Conservation (phyloP, 2,797 vertebrate genomes). For the Erethizon dorsatum region DNA sequence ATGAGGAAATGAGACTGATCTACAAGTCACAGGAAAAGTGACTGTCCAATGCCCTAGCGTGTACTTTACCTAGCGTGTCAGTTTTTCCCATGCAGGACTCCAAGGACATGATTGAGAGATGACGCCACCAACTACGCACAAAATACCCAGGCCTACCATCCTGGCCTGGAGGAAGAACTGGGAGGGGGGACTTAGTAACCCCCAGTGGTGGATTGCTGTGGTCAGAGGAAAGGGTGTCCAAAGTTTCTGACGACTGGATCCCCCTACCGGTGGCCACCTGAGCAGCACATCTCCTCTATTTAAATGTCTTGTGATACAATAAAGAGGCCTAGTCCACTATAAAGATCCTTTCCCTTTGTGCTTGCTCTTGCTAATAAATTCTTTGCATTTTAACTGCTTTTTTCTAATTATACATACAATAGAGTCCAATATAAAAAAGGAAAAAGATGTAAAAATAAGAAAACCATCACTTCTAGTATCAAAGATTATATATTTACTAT, state of each 20-base stretch:
- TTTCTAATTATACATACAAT: background rate
- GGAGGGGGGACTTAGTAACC: background rate
- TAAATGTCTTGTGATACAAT: background rate
- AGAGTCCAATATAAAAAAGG: background rate
- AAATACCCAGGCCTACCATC: background rate
- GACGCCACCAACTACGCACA: background rate
- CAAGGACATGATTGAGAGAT: background rate
- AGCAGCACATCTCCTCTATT: background rate
- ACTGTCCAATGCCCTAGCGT: background rate
- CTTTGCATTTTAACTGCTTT: background rate
- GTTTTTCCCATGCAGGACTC: background rate
- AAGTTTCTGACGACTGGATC: background rate
- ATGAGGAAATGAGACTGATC: slow-evolving; percentile 12
- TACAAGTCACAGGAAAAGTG: background rate
- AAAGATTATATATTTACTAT: background rate
- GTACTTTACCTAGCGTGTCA: background rate
- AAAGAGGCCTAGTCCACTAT: background rate
- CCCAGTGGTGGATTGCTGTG: background rate
- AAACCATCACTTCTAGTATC: background rate
- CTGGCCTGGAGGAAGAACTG: background rate
- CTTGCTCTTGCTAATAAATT: slow-evolving; percentile 17
- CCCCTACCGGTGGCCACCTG: background rate
- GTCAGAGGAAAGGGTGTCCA: background rate
- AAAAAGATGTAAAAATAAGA: slow-evolving; percentile 16
- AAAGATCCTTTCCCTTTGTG: background rate